Base-by-base conservation (phyloP, 2,888 invertebrate genomes). In the Syrphus vitripennis region DNA sequence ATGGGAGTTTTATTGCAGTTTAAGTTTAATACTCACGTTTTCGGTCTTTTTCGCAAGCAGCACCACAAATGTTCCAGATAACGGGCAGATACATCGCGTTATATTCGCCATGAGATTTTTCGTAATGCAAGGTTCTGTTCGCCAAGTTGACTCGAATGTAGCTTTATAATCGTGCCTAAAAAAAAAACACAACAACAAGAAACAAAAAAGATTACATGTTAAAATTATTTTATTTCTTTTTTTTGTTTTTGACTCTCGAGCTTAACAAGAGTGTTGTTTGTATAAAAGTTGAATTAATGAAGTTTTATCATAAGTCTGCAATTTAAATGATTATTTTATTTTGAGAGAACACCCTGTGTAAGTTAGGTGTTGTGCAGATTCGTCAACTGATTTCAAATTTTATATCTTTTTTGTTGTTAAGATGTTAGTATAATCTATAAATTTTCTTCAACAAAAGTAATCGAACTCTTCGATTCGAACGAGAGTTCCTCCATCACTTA, bases 11-110 rank as follows among this genome's bases (percentile, higher is more conserved):
- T 81, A 81, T 78, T 83, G 77, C 84, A 76, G 63, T 81, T 59
- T 70, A 87, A 87, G 77, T 80, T 78, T 69, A 87, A 83, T 88
- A 92, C 93, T 93, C 91, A 94, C 94, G 88, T 93, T 91, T 50
- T 91, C 91, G 83, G 93, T 93, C 76, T 91, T 92, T 78, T 94
- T 93, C n/a, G 95, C 94, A 70, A 95, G 90, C 89, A 95, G 93
- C 24, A 95, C 93, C 21, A 95, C 94, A 89, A 94, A 94, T 65
- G 95, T 95, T 59, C 95, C 95, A n/a, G 94, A 93, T 77, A 93
- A 93, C 5, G 94, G 93, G 88, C 95, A 95, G 50, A 94, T 92
- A 90, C 95, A 95, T 81, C 94, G 93, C 1, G 95, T 94, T 69
- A 93, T 92, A 79, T 93, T 93, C 45, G 92, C 92, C 91, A 92